Evolutionary conservation across 2,888 invertebrate species (phyloP), one percentile per base, ranked within the genome.

Genomic region (Crepidodera aurea): DNA sequence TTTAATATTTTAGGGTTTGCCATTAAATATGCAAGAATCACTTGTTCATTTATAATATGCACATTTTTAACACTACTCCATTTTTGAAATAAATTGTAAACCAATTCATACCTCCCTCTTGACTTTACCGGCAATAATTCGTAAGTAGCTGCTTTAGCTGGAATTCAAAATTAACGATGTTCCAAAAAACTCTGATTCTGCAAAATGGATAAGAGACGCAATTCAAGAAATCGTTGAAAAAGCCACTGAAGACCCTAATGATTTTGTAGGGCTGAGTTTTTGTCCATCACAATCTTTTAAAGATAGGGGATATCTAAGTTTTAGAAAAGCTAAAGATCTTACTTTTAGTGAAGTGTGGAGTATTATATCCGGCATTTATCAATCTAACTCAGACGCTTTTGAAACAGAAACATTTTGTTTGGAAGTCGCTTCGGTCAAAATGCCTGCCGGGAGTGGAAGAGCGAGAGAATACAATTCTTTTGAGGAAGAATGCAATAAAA

Each of bases 401-500:
- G n/a, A 32, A 6, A 32, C 32, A 8, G n/a, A 32, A 7, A 7
- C 6, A 29, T 29, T 29, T 8, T 29, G 29, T 29, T 29, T 29
- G 10, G 10, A 8, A 6, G 5, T 10, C 2, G 8, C n/a, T 3
- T 32, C 32, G 10, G n/a, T 32, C 2, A 32, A 32, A 10, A 32
- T 32, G 32, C 32, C 32, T 10, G 4, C n/a, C 2, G 32, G 32
- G 4, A 3, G 10, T 22, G 22, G 22, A 27, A 27, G 27, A 10
- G 16, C 7, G 15, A 8, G 27, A 1, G 7, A 29, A 34, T 44
- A 29, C 22, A 58, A 58, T 27, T 50, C 18, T n/a, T 65, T 63
- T 44, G 51, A 64, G 10, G 62, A 65, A 42, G 60, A 64, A 39
- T 65, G 60, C 53, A 34, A 8, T 10, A 40, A 34, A 16, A 13